phyloP scores from a whole-genome alignment of 2,113 vertebrate species.

The Leptocoma aspasia region DNA sequence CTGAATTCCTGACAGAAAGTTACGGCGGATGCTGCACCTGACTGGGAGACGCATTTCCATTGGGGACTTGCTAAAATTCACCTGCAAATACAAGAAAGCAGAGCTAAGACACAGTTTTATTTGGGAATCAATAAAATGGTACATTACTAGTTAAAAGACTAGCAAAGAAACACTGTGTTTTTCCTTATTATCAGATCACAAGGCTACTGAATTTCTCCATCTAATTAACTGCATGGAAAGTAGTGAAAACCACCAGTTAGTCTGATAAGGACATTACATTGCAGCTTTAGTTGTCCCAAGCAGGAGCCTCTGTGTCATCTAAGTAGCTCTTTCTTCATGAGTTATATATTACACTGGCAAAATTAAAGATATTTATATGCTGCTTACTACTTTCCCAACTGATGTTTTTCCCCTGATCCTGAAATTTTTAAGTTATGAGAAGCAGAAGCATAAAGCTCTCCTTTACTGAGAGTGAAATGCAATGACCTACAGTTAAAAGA shows the following conservation, averaged over 20 bases:
- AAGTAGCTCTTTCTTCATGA: not conserved
- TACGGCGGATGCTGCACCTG: constrained; percentile 82
- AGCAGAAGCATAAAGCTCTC: not conserved
- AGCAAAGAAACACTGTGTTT: not conserved
- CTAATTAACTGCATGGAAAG: not conserved
- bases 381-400: not conserved
- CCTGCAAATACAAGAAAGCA: constrained; percentile 61
- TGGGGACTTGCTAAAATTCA: constrained; percentile 80
- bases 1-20: constrained; percentile 91
- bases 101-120: not conserved
- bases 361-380: not conserved
- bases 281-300: not conserved
- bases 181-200: not conserved
- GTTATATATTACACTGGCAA: not conserved
- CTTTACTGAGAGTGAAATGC: not conserved
- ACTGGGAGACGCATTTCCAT: constrained; percentile 90
- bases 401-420: not conserved
- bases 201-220: not conserved
- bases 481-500: not conserved
- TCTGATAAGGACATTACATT: not conserved
- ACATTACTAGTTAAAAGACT: not conserved
- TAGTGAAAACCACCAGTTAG: not conserved
- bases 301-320: not conserved
- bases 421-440: not conserved
- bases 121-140: not conserved